Evolutionary conservation across 2,888 invertebrate species (phyloP).

Genomic region (Xylocampa areola): DNA sequence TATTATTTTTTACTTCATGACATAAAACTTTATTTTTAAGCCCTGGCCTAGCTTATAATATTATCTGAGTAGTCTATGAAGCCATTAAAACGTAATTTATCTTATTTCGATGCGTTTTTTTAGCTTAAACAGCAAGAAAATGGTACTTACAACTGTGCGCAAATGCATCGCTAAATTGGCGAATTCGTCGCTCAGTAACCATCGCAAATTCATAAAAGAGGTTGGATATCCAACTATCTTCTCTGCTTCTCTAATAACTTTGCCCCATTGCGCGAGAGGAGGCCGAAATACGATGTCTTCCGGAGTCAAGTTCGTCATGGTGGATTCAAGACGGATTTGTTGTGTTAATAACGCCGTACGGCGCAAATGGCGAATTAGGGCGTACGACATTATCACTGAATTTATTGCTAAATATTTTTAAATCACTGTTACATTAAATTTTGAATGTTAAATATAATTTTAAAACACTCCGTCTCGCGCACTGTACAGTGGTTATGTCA

Average conservation of each 20-base stretch:
- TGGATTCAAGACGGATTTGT: slow-evolving; percentile 79
- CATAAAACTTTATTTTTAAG: slow-evolving; percentile 21
- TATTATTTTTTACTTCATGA: slow-evolving; percentile 42
- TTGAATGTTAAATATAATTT: slow-evolving; percentile 34
- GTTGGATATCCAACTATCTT: slow-evolving; percentile 90
- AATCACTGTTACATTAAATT: slow-evolving; percentile 66
- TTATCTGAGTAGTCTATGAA: background rate
- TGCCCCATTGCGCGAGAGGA: slow-evolving; percentile 81
- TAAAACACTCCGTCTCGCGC: slow-evolving; percentile 61
- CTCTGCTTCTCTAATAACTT: slow-evolving; percentile 86
- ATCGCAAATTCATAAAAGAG: slow-evolving; percentile 90
- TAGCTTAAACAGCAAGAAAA: slow-evolving; percentile 14
- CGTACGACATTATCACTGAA: slow-evolving; percentile 76
- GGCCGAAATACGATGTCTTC: slow-evolving; percentile 84
- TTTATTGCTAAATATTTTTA: slow-evolving; percentile 42
- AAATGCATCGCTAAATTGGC: slow-evolving; percentile 90
- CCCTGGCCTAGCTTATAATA: background rate
- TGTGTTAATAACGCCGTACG: slow-evolving; percentile 75
- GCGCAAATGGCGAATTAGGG: slow-evolving; percentile 80
- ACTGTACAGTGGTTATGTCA: slow-evolving; percentile 65
- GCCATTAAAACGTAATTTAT: background rate
- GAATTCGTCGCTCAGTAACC: slow-evolving; percentile 91
- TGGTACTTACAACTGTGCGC: slow-evolving; percentile 84
- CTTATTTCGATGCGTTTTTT: slow-evolving; percentile 1
- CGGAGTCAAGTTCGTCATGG: slow-evolving; percentile 81